These are phyloP conservation scores for Mycetomoellerius zeteki DNA, from an alignment of 1,140 invertebrate species.

Conservation along the genomic window DNA sequence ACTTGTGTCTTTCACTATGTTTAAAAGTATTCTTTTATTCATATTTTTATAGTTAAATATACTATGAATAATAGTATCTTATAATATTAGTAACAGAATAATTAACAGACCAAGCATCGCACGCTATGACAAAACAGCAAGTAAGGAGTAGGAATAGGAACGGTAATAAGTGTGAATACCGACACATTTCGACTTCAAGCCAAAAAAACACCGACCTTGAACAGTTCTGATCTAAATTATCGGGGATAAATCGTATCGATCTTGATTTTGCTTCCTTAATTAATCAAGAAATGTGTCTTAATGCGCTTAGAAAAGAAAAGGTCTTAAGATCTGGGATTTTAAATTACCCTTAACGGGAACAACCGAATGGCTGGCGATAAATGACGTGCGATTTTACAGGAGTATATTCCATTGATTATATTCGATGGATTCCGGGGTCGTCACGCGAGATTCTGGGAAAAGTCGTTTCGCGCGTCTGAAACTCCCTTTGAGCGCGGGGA, in stretches of 20 bases:
- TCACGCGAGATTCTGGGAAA: constrained; percentile 87
- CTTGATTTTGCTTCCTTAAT: background rate
- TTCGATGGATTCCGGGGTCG: constrained; percentile 84
- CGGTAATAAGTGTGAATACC: no score
- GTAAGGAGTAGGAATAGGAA: no score
- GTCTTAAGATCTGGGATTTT: background rate
- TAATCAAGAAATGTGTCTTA: background rate
- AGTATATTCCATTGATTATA: constrained; percentile 63
- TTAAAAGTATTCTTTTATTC: no score
- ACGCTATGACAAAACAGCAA: no score
- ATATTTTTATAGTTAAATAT: no score
- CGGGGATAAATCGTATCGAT: background rate
- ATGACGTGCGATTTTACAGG: constrained; percentile 20
- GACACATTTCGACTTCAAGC: no score
- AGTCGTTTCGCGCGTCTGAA: constrained; percentile 85
- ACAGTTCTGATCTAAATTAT: background rate
- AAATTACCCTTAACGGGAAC: constrained; percentile 11
- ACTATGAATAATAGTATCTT: no score
- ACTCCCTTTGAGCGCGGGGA: constrained; percentile 70
- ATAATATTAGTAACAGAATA: no score
- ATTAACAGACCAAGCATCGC: no score
- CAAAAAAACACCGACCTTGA: no score
- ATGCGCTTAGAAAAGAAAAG: background rate
- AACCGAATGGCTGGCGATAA: background rate
- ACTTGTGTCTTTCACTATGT: no score